Percentiles rank a stretch among this genome's conserved stretches.
Evolutionary conservation across 2,113 vertebrate genomes (phyloP).

Genomic region (Axis porcinus): DNA sequence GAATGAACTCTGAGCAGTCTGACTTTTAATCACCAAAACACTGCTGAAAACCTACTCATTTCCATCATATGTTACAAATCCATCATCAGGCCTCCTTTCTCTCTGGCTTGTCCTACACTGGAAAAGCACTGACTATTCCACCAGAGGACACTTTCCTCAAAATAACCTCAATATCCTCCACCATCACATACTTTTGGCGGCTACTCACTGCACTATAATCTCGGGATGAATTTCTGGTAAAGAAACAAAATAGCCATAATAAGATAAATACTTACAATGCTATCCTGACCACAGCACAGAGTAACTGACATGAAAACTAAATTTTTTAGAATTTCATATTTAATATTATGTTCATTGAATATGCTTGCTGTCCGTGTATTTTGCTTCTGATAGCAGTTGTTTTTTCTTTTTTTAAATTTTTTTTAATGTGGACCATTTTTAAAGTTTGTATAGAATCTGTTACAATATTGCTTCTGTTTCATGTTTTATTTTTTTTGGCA

Average conservation of each 20-base stretch:
- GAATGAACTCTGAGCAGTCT: background rate
- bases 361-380: background rate
- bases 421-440: background rate
- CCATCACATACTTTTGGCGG: constrained; percentile 17
- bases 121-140: background rate
- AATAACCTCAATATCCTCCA: constrained; percentile 10
- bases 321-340: background rate
- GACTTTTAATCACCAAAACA: background rate
- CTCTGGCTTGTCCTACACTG: background rate
- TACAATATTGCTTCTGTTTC: background rate
- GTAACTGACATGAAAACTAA: background rate
- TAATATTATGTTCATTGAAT: background rate
- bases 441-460: background rate
- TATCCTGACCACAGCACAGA: background rate
- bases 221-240: constrained; percentile 39
- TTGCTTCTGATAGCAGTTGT: background rate
- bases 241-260: constrained; percentile 48
- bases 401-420: background rate
- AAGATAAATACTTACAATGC: constrained; percentile 44
- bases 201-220: constrained; percentile 46
- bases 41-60: background rate
- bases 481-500: background rate
- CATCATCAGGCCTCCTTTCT: background rate
- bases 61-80: background rate
- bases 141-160: background rate